A percentile compares a stretch with the other conserved stretches of the same genome.
phyloP scores from a whole-genome alignment of 1,140 invertebrate species.

The Oryctes rhinoceros region DNA sequence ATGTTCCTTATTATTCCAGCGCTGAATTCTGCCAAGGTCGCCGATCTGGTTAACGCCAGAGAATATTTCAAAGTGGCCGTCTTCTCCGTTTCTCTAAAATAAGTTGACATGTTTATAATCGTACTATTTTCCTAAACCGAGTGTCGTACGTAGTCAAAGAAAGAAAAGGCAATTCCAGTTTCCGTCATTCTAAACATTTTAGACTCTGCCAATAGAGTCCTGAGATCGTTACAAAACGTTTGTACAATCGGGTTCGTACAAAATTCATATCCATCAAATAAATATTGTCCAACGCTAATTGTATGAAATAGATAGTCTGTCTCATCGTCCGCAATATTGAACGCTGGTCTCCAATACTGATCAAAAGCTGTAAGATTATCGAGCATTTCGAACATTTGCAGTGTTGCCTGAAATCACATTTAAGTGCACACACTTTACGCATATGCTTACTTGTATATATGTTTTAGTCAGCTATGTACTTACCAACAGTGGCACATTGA shows the following conservation, averaged over 20 bases:
- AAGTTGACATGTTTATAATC: background rate
- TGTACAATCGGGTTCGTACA: background rate
- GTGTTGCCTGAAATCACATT: constrained; percentile 11
- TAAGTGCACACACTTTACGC: background rate
- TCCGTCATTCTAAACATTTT: background rate
- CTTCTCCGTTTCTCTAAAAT: background rate
- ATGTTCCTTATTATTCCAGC: background rate
- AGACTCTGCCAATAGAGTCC: background rate
- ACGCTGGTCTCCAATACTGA: background rate
- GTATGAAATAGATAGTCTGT: background rate
- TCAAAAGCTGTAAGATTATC: background rate
- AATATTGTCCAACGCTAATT: background rate
- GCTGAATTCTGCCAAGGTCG: background rate
- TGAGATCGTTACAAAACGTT: background rate
- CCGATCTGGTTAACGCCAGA: background rate
- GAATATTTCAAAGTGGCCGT: constrained; percentile 11
- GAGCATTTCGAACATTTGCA: constrained; percentile 23
- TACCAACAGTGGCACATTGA: constrained; percentile 13
- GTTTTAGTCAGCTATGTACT: too few species aligned
- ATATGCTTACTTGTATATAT: too few species aligned
- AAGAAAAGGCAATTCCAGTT: constrained; percentile 15
- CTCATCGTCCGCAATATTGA: background rate
- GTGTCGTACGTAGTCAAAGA: background rate
- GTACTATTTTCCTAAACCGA: background rate
- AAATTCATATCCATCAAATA: constrained; percentile 22